Percentiles rank a stretch among this genome's conserved stretches.
Evolutionary conservation across 2,113 vertebrate species (phyloP).

Genomic region (Coregonus clupeaformis): DNA sequence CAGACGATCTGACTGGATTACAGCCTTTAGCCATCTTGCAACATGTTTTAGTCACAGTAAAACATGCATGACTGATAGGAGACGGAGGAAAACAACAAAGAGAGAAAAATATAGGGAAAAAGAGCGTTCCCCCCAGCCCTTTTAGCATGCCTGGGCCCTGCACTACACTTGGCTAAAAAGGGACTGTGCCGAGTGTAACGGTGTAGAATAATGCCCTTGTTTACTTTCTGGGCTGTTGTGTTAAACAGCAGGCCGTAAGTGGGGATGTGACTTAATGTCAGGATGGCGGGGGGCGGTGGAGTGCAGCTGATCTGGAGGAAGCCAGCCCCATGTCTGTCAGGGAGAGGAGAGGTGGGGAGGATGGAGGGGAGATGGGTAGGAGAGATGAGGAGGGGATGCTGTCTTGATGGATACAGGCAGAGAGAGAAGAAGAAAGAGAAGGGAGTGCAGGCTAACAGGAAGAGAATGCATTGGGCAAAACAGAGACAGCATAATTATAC

Average conservation of each 20-base stretch:
- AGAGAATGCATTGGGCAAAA: no score
- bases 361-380: constrained; percentile 13
- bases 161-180: constrained; percentile 24
- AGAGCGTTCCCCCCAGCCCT: background rate
- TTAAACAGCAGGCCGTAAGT: constrained; percentile 35
- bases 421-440: no score
- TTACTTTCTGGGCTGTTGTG: constrained; percentile 33
- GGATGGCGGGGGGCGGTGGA: constrained; percentile 15
- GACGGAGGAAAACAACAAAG: constrained; percentile 21
- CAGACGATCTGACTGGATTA: constrained; percentile 45
- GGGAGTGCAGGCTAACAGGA: no score
- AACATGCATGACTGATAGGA: constrained; percentile 50
- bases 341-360: background rate
- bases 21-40: constrained; percentile 24
- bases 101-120: background rate
- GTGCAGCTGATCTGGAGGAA: constrained; percentile 22
- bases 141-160: background rate
- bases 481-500: no score
- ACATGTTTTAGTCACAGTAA: constrained; percentile 17
- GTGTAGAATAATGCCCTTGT: constrained; percentile 51
- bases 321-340: background rate
- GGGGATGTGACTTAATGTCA: constrained; percentile 17
- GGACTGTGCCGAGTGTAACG: constrained; percentile 25
- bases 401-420: no score
- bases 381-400: background rate